These are phyloP conservation scores for Panagrolaimus sp. DNA, from an alignment of 1,140 invertebrate species.

Conservation along the genomic window DNA sequence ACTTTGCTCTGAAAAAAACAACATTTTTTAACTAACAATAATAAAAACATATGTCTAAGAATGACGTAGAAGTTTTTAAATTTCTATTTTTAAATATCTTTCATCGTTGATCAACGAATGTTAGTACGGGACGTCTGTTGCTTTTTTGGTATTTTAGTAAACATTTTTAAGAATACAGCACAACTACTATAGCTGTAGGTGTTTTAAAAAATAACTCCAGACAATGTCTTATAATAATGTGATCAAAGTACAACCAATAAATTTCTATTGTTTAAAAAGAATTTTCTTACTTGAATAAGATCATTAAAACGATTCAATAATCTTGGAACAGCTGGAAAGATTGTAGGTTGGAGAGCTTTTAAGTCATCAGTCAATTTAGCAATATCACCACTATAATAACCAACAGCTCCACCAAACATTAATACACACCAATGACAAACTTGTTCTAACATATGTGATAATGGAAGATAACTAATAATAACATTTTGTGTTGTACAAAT, in stretches of 20 bases:
- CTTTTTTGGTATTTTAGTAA: too few species aligned
- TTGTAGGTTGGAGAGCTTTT: constrained; percentile 78
- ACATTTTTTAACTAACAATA: not conserved
- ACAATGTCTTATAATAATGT: not conserved
- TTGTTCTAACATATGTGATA: constrained; percentile 72
- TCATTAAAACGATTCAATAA: constrained; percentile 87
- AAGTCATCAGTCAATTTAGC: constrained; percentile 80
- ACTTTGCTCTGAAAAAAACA: constrained; percentile 8
- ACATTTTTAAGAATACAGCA: too few species aligned
- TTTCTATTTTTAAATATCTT: too few species aligned
- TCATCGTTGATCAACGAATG: too few species aligned
- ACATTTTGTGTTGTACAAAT: not conserved
- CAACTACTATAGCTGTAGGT: too few species aligned
- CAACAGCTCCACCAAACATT: constrained; percentile 71
- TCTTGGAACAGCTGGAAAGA: constrained; percentile 85
- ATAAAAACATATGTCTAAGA: not conserved
- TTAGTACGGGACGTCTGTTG: too few species aligned
- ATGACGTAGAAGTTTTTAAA: too few species aligned
- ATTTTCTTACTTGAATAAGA: constrained; percentile 63
- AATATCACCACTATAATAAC: constrained; percentile 86
- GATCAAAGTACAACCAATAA: not conserved
- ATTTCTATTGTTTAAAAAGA: too few species aligned
- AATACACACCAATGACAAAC: constrained; percentile 32
- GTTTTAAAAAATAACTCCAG: not conserved
- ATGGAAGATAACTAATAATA: constrained; percentile 78